phyloP scores from a whole-genome alignment of 2,113 vertebrate species.

The Rhineura floridana region DNA sequence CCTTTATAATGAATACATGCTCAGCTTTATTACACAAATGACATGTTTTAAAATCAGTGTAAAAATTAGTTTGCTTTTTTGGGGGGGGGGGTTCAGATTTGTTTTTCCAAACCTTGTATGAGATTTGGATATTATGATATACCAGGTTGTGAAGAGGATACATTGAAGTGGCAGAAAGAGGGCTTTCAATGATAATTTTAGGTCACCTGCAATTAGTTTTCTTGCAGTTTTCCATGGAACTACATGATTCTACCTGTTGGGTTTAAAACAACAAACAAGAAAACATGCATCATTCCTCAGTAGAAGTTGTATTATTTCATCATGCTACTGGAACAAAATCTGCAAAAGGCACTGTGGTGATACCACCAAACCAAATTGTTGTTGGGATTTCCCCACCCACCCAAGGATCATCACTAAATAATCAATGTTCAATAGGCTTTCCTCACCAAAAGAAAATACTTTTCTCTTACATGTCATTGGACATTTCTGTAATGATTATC shows the following conservation, averaged over 20 bases:
- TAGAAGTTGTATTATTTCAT: not conserved
- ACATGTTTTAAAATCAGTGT: conserved; percentile 44
- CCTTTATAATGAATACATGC: conserved; percentile 60
- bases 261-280: not conserved
- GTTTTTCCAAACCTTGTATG: conserved; percentile 47
- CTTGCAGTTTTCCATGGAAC: not conserved
- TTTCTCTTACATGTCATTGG: not conserved
- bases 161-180: not conserved
- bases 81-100: conserved; percentile 46
- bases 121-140: not conserved
- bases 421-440: not conserved
- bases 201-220: no score
- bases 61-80: conserved; percentile 46
- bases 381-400: no score
- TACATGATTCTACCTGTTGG: not conserved
- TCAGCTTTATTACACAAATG: conserved; percentile 58
- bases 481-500: not conserved
- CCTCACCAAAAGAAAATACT: not conserved
- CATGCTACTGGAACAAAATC: not conserved
- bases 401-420: not conserved
- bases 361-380: no score
- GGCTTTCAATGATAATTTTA: not conserved
- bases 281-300: not conserved
- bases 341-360: not conserved
- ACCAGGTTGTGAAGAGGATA: not conserved